A percentile compares a stretch with the other conserved stretches of the same genome.
Evolutionary conservation across 2,113 vertebrate genomes (phyloP).

Genomic region (Dicaeum eximium): DNA sequence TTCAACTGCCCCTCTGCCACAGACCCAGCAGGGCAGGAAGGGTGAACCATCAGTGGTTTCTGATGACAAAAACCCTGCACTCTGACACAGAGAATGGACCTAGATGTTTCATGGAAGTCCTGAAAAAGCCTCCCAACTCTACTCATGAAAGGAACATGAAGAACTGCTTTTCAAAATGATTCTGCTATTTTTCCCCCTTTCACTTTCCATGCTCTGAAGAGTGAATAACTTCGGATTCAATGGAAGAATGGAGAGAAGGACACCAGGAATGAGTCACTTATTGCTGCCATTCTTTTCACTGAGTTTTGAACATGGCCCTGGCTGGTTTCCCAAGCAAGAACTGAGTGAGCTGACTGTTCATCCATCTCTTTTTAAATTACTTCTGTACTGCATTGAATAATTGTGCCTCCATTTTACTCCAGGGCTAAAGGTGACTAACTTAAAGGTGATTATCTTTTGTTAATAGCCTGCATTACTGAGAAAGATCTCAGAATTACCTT

Average conservation of each 20-base stretch:
- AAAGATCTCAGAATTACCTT: conserved; percentile 28
- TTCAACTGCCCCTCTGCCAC: not conserved
- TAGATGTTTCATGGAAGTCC: not conserved
- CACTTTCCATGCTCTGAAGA: not conserved
- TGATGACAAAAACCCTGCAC: fast-evolving
- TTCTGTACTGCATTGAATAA: conserved; percentile 14
- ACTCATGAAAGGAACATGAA: not conserved
- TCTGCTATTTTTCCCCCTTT: not conserved
- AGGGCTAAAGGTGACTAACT: conserved; percentile 54
- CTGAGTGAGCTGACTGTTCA: not conserved
- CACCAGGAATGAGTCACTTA: not conserved
- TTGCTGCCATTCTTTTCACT: not conserved
- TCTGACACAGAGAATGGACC: not conserved
- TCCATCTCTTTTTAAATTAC: conserved; percentile 51
- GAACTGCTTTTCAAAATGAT: not conserved
- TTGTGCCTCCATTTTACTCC: conserved; percentile 30
- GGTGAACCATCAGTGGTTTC: fast-evolving
- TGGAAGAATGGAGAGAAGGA: not conserved
- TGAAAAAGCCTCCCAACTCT: not conserved
- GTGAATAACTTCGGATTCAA: fast-evolving
- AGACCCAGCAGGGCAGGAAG: fast-evolving
- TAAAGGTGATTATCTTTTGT: conserved; percentile 65
- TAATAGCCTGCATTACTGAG: conserved; percentile 52
- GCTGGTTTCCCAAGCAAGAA: conserved; percentile 18
- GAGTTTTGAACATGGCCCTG: not conserved